phyloP scores from a whole-genome alignment of 2,113 vertebrate genomes.

The Numida meleagris region DNA sequence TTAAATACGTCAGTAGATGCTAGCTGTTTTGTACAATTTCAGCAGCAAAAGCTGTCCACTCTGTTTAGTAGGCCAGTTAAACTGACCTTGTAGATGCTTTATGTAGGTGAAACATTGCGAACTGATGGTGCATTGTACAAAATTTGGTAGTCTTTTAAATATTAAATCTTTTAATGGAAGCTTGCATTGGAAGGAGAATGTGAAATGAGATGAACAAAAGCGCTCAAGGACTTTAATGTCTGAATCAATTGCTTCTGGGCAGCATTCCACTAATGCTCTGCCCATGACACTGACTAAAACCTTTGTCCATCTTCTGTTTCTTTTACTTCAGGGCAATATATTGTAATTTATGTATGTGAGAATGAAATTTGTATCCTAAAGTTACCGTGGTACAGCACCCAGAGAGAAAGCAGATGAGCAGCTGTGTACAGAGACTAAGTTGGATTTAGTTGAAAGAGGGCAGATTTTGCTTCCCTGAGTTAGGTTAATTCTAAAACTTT shows the following conservation, averaged over 20 bases:
- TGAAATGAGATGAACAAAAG: background rate
- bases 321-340: conserved; percentile 5
- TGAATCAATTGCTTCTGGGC: background rate
- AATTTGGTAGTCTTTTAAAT: conserved; percentile 27
- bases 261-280: background rate
- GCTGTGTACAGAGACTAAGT: background rate
- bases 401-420: conserved; percentile 1
- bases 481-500: conserved; percentile 16
- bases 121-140: background rate
- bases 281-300: background rate
- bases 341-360: conserved; percentile 6
- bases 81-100: background rate
- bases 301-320: background rate
- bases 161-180: conserved; percentile 6
- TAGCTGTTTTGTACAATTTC: background rate
- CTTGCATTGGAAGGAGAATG: background rate
- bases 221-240: background rate
- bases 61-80: background rate
- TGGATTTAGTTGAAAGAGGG: conserved; percentile 37
- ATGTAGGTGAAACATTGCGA: background rate
- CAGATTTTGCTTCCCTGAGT: conserved; percentile 24
- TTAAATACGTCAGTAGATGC: conserved; percentile 1
- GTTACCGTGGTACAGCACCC: background rate
- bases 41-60: background rate
- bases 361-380: conserved; percentile 12